Evolutionary conservation across 2,113 vertebrate genomes (phyloP).

Genomic region (Prolemur simus): DNA sequence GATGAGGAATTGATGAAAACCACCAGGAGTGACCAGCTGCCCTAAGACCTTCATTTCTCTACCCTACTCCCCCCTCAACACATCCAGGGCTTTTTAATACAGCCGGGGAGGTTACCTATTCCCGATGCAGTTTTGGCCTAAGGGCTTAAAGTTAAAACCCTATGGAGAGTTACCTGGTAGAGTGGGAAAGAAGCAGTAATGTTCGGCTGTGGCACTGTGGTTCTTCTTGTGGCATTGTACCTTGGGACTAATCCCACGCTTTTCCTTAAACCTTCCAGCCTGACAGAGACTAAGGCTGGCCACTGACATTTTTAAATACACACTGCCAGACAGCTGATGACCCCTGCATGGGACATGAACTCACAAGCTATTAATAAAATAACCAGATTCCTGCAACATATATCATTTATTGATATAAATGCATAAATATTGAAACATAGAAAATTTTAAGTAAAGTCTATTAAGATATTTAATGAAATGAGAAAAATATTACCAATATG

Average conservation of each 20-base stretch:
- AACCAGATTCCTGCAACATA: neutral
- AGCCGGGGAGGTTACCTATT: no score
- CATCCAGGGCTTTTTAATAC: neutral
- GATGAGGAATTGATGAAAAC: neutral
- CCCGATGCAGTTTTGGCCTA: neutral
- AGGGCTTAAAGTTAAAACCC: neutral
- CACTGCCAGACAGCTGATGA: neutral
- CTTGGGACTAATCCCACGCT: no score
- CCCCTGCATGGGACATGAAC: neutral
- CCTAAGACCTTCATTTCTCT: neutral
- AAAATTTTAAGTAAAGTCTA: neutral
- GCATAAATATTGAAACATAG: neutral
- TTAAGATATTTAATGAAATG: neutral
- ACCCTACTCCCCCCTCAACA: neutral
- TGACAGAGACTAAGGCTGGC: neutral
- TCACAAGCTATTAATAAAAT: neutral
- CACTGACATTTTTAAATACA: neutral
- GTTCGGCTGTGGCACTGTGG: neutral
- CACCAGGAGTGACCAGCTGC: neutral
- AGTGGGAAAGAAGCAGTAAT: neutral
- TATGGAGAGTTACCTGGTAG: neutral
- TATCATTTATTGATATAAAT: neutral
- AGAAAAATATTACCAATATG: neutral
- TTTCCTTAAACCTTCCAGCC: neutral
- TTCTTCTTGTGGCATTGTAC: neutral